Conservation (phyloP, 2,113 vertebrate species). For the Mesembrinibis cayennensis region DNA sequence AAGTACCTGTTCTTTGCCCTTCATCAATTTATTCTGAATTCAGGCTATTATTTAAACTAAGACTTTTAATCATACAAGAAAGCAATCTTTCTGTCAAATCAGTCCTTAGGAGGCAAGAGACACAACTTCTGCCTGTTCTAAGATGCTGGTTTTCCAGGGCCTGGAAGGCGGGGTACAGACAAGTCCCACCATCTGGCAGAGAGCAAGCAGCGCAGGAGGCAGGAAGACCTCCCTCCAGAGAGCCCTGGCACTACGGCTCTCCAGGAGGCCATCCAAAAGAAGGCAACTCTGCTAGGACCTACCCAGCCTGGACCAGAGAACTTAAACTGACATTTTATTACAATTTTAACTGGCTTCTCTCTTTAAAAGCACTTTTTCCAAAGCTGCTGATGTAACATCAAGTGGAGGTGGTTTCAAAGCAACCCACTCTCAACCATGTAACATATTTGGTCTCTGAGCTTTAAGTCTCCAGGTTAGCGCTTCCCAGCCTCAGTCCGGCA, state of each 20-base stretch:
- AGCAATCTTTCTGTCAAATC: not conserved
- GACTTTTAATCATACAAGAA: not conserved
- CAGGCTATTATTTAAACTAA: not conserved
- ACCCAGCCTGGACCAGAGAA: not conserved
- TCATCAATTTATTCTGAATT: not conserved
- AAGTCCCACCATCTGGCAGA: not conserved
- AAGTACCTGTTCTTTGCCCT: not conserved
- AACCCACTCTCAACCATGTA: not conserved
- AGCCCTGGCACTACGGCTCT: not conserved
- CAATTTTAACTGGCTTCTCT: not conserved
- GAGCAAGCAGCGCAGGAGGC: not conserved
- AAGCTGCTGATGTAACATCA: not conserved
- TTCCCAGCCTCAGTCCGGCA: fast-evolving
- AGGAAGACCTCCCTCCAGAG: not conserved
- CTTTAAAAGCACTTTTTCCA: not conserved
- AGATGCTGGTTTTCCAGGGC: not conserved
- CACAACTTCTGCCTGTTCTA: not conserved
- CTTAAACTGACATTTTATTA: not conserved
- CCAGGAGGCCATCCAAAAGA: not conserved
- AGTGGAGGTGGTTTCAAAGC: not conserved
- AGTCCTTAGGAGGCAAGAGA: not conserved
- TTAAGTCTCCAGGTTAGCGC: not conserved
- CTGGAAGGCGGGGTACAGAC: not conserved
- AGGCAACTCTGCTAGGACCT: not conserved
- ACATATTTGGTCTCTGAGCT: not conserved